Conservation (phyloP, 2,888 invertebrate species). For the Dasysyrphus tricinctus region DNA sequence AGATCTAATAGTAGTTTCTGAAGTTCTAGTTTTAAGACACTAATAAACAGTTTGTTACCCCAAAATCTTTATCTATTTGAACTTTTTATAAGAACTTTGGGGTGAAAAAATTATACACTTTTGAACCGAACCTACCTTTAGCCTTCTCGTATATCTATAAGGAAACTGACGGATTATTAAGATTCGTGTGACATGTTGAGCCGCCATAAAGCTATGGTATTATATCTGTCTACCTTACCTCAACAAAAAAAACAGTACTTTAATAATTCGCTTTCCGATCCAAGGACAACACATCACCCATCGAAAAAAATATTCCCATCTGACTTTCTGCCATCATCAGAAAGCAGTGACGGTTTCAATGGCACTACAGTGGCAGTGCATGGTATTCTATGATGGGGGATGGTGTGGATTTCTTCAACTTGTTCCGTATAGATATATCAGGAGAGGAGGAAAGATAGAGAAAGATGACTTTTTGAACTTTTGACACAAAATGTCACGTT, state of each 20-base stretch:
- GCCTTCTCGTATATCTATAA: background rate
- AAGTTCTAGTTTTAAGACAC: no score
- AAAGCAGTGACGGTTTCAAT: background rate
- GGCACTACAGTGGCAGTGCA: background rate
- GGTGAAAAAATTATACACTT: no score
- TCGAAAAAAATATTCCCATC: constrained; percentile 21
- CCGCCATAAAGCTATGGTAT: background rate
- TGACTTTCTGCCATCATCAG: constrained; percentile 2
- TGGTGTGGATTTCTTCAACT: constrained; percentile 15
- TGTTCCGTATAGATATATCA: background rate
- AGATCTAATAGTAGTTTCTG: no score
- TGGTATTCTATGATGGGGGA: background rate
- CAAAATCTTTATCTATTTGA: no score
- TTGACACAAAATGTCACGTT: constrained; percentile 72
- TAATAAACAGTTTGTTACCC: no score
- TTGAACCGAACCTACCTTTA: no score
- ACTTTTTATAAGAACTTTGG: no score
- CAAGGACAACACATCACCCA: constrained; percentile 32
- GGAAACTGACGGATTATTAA: constrained; percentile 51
- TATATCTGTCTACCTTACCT: constrained; percentile 1
- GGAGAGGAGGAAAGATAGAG: background rate
- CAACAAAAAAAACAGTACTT: constrained; percentile 23
- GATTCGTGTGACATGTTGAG: constrained; percentile 47
- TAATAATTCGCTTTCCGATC: constrained; percentile 17
- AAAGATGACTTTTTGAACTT: constrained; percentile 71